A percentile compares a stretch with the other conserved stretches of the same genome.
Evolutionary conservation across 2,113 vertebrate species (phyloP).

Genomic region (Poicephalus meyeri): DNA sequence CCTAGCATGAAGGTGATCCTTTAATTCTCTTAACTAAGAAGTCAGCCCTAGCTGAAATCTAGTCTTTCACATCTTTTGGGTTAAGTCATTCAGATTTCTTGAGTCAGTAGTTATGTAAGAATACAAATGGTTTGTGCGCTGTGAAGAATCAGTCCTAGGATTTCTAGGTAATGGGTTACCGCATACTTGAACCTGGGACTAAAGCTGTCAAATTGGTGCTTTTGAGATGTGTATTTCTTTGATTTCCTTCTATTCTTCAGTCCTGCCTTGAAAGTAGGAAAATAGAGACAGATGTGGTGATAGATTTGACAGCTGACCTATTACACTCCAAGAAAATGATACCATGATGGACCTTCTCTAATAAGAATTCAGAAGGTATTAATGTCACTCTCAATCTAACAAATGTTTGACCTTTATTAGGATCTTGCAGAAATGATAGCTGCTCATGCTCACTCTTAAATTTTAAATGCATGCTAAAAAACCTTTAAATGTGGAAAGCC

Average conservation of each 20-base stretch:
- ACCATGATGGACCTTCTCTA: conserved; percentile 32
- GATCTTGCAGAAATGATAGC: conserved; percentile 43
- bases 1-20: not conserved
- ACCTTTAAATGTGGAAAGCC: not conserved
- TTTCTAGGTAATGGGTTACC: not conserved
- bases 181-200: not conserved
- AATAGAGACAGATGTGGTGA: not conserved
- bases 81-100: not conserved
- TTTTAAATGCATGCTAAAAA: conserved; percentile 29
- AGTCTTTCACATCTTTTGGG: not conserved
- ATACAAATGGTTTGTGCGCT: not conserved
- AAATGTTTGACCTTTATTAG: conserved; percentile 66
- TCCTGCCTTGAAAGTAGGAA: not conserved
- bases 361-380: conserved; percentile 45
- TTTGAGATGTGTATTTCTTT: not conserved
- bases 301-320: conserved; percentile 40
- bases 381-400: conserved; percentile 46
- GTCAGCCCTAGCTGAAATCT: not conserved
- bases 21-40: not conserved
- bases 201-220: not conserved
- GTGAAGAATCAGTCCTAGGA: not conserved
- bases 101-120: not conserved
- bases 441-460: conserved; percentile 1
- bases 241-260: not conserved
- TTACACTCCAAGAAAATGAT: conserved; percentile 51